Evolutionary conservation across 2,797 vertebrate genomes (phyloP).

Genomic region (Limosa lapponica): DNA sequence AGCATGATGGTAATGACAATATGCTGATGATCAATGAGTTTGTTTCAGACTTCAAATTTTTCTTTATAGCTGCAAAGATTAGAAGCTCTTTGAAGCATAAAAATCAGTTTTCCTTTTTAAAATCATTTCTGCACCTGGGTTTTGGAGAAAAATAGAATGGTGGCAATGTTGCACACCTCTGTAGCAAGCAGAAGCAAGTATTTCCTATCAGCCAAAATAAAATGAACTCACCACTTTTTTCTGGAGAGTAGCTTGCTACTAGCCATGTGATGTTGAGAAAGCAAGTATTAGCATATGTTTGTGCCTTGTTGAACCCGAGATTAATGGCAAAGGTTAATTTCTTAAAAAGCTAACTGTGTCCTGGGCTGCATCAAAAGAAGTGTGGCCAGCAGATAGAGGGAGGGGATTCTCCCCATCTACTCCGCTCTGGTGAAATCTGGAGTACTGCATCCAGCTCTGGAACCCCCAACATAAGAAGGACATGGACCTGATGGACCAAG

Average conservation of each 20-base stretch:
- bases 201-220: not conserved
- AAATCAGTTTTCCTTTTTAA: not conserved
- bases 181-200: not conserved
- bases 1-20: not conserved
- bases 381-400: not conserved
- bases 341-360: not conserved
- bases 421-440: not conserved
- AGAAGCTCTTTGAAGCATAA: not conserved
- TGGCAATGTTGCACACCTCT: not conserved
- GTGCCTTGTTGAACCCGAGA: not conserved
- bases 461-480: not conserved
- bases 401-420: not conserved
- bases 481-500: no score
- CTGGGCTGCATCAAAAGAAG: not conserved
- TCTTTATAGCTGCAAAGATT: not conserved
- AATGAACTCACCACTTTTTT: not conserved
- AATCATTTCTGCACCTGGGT: not conserved
- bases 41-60: not conserved
- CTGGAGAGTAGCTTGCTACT: not conserved
- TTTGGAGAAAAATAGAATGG: not conserved
- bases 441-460: not conserved
- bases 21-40: not conserved
- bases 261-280: not conserved
- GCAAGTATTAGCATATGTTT: not conserved
- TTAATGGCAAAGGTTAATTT: not conserved